Percentiles rank a stretch among this genome's conserved stretches.
Conservation (phyloP, 2,113 vertebrate genomes). For the Canis aureus region DNA sequence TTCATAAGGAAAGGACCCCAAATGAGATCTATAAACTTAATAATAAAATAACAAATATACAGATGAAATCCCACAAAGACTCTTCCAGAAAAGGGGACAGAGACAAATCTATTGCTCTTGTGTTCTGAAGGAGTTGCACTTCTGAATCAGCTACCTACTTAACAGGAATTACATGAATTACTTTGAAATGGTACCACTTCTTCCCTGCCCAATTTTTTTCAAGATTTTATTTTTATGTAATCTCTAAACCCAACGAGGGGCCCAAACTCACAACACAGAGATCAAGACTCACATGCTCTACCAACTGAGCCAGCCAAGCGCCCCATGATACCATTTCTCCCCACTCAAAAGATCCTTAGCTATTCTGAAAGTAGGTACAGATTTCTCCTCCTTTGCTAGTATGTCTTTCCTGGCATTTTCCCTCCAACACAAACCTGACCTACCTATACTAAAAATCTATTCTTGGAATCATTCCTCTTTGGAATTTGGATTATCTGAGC, state of each 20-base stretch:
- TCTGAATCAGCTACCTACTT: not conserved
- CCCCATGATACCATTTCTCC: conserved; percentile 1
- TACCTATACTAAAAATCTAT: conserved; percentile 45
- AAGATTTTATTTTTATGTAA: not conserved
- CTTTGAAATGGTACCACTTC: not conserved
- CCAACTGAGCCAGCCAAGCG: not conserved
- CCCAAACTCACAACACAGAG: not conserved
- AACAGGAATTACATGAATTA: not conserved
- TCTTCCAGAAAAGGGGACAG: not conserved
- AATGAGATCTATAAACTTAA: not conserved
- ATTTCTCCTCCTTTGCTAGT: conserved; percentile 18
- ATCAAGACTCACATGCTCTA: not conserved
- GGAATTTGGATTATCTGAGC: conserved; percentile 3
- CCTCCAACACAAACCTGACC: not conserved
- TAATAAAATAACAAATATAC: not conserved
- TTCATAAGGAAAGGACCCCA: conserved; percentile 33
- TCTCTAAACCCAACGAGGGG: not conserved
- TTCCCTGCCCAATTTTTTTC: not conserved
- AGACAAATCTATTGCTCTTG: not conserved
- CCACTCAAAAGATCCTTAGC: conserved; percentile 3
- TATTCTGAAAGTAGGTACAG: not conserved
- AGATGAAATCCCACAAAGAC: conserved; percentile 18
- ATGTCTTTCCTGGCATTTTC: not conserved
- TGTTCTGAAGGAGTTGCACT: not conserved
- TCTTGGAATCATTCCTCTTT: conserved; percentile 23